phyloP scores from a whole-genome alignment of 2,113 vertebrate genomes.

The Hiodon tergisus region DNA sequence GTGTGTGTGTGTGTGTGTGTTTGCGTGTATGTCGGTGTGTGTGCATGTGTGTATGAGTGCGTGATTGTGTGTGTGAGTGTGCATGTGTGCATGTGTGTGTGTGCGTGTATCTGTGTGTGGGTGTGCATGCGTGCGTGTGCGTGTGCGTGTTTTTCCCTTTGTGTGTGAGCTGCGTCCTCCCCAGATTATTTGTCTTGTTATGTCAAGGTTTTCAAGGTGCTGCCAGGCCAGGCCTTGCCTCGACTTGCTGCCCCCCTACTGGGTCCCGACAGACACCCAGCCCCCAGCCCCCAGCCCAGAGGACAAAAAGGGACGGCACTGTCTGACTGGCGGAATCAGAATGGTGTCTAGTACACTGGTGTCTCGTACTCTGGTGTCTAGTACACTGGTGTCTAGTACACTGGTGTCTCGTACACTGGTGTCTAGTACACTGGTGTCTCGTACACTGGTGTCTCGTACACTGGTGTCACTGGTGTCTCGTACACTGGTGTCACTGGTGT shows the following conservation, averaged over 20 bases:
- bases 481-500: no score
- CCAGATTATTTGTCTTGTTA: conserved; percentile 63
- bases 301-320: not conserved
- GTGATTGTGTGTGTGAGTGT: not conserved
- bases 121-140: conserved; percentile 16
- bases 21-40: not conserved
- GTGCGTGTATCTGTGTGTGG: not conserved
- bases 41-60: not conserved
- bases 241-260: conserved; percentile 6
- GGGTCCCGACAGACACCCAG: conserved; percentile 15
- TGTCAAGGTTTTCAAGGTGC: conserved; percentile 59
- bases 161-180: not conserved
- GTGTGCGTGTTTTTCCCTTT: conserved; percentile 10
- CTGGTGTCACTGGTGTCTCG: no score
- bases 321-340: not conserved
- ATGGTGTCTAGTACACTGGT: no score
- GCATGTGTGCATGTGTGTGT: not conserved
- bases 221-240: conserved; percentile 49
- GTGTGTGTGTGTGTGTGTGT: not conserved
- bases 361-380: no score
- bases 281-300: conserved; percentile 11
- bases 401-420: no score
- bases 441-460: no score
- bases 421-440: no score
- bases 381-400: no score